phyloP scores from a whole-genome alignment of 2,888 invertebrate genomes.

The Thelaira solivaga region DNA sequence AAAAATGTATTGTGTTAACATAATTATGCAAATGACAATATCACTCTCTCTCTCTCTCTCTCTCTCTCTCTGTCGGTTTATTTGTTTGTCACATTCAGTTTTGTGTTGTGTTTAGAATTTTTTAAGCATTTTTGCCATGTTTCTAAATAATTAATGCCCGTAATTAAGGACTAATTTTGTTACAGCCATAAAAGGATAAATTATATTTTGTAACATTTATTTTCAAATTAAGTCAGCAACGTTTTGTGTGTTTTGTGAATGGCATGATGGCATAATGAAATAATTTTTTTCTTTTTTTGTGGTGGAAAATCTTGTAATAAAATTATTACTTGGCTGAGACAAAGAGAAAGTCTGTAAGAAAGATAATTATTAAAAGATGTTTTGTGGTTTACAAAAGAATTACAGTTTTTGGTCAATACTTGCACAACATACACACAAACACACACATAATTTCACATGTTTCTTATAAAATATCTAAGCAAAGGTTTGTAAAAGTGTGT shows the following conservation, averaged over 20 bases:
- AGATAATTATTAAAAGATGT: slow-evolving; percentile 56
- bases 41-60: slow-evolving; percentile 21
- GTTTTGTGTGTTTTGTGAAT: slow-evolving; percentile 55
- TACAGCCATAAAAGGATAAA: slow-evolving; percentile 52
- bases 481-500: no score
- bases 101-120: slow-evolving; percentile 54
- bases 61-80: neutral
- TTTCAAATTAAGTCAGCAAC: slow-evolving; percentile 64
- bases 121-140: slow-evolving; percentile 38
- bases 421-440: no score
- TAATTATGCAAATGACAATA: slow-evolving; percentile 72
- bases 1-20: slow-evolving; percentile 75
- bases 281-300: slow-evolving; percentile 45
- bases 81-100: neutral
- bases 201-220: slow-evolving; percentile 61
- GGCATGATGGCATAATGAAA: slow-evolving; percentile 32
- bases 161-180: slow-evolving; percentile 62
- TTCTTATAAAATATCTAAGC: no score
- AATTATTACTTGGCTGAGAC: no score
- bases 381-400: slow-evolving; percentile 37
- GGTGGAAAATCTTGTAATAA: slow-evolving; percentile 30
- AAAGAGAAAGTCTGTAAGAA: neutral
- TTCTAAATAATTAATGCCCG: slow-evolving; percentile 61
- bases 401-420: slow-evolving; percentile 44
- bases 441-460: no score